Evolutionary conservation across 2,888 invertebrate species (phyloP).

Genomic region (Leptothorax acervorum): DNA sequence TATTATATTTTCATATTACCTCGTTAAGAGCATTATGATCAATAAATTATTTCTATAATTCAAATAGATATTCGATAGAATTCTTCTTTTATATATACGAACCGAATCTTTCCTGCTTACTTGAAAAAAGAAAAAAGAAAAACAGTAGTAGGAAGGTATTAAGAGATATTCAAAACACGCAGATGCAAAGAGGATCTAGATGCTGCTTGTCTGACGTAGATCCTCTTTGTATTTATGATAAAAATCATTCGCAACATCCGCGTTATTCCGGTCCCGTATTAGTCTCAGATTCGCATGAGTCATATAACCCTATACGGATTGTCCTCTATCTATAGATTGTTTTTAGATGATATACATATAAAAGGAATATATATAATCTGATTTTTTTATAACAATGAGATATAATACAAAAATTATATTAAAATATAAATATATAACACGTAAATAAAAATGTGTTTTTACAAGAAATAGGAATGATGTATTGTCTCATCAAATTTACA

Average conservation of each 20-base stretch:
- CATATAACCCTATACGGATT: slow-evolving; percentile 88
- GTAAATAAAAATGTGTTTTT: no score
- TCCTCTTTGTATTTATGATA: slow-evolving; percentile 89
- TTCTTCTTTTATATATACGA: background rate
- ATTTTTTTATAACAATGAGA: background rate
- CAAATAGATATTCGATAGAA: background rate
- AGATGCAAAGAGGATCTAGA: slow-evolving; percentile 31
- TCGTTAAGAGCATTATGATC: background rate
- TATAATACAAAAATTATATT: background rate
- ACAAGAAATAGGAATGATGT: no score
- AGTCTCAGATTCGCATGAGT: slow-evolving; percentile 86
- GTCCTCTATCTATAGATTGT: slow-evolving; percentile 63
- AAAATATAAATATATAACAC: background rate
- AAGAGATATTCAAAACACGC: slow-evolving; percentile 23
- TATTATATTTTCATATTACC: background rate
- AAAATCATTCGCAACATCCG: slow-evolving; percentile 90
- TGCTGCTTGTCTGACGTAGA: slow-evolving; percentile 60
- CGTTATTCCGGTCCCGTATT: slow-evolving; percentile 88
- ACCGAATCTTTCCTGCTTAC: background rate
- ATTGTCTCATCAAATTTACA: no score
- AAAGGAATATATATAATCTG: background rate
- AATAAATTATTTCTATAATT: background rate
- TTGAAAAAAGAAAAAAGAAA: background rate
- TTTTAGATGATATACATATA: background rate
- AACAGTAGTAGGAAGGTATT: slow-evolving; percentile 10